Conservation (phyloP, 2,113 vertebrate species). For the Hyperoodon ampullatus region DNA sequence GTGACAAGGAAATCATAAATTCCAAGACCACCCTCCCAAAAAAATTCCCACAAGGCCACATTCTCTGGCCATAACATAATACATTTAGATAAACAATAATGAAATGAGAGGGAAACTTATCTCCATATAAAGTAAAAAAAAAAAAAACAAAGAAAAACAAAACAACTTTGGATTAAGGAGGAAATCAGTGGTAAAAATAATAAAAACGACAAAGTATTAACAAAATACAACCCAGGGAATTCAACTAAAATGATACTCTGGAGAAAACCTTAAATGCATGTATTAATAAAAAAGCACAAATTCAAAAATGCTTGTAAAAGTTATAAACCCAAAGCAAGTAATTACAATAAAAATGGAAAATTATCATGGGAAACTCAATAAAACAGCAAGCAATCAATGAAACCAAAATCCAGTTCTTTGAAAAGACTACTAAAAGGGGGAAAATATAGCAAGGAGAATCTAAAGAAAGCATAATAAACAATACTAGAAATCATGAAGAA, state of each 20-base stretch:
- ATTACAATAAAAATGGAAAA: constrained; percentile 34
- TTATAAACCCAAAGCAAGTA: constrained; percentile 25
- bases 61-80: background rate
- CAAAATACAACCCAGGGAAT: background rate
- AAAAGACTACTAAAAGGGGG: background rate
- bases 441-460: background rate
- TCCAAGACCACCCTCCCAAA: background rate
- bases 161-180: background rate
- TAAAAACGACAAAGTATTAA: constrained; percentile 24
- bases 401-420: background rate
- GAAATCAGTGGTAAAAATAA: constrained; percentile 12
- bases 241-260: constrained; percentile 40
- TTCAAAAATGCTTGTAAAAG: constrained; percentile 22
- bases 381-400: background rate
- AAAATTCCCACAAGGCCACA: background rate
- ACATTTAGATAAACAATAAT: background rate
- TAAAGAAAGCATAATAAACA: constrained; percentile 19
- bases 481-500: constrained; percentile 16
- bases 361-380: background rate
- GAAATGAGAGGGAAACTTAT: background rate
- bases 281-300: background rate
- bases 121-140: background rate
- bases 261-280: background rate
- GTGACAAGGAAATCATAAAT: background rate
- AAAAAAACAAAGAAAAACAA: background rate